Base-by-base conservation (phyloP, 2,113 vertebrate species). In the Tursiops truncatus region DNA sequence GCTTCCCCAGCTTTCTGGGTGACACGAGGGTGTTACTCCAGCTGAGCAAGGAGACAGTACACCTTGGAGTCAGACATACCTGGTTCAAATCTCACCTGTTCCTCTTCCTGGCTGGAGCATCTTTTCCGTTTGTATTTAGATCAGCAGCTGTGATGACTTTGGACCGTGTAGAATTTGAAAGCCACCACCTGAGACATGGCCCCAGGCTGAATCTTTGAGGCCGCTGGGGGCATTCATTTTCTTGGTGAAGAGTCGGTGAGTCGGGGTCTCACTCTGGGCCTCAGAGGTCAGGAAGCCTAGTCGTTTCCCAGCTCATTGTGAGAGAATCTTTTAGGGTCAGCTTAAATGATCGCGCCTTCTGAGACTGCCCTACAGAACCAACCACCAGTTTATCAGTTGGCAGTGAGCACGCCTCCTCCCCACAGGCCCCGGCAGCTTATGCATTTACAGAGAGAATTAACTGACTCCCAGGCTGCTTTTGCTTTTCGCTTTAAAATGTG, bases 381-480 rank as follows among this genome's bases (percentile, higher is more conserved):
- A 95, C 80, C 83, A 17, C 25, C 62, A 63, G 63, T 71, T 89
- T 81, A 81, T 87, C 67, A 73, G 62, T 95, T 77, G 96, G 67
- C 18, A n/a, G 23, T 56, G 90, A 93, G n/a, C 12, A 91, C 63
- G 73, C 4, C 5, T 60, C 63, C 84, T 70, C 81, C 84, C 21
- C 33, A 68, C 5, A 41, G 1, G n/a, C 21, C 12, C 50, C 68
- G 4, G 36, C 38, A 8, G 56, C 60, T 83, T 91, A 56, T 88
- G 50, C 38, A 53, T 80, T 91, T 91, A 21, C 71, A 91, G 38
- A 67, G 41, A 91, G 28, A 83, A 91, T 86, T 41, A 86, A 63
- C 56, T 53, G 28, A 47, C 56, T 50, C 18, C 11, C 18, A 56
- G 53, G 21, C 8, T 84, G 9, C 14, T 73, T 85, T 47, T 63